phyloP scores from a whole-genome alignment of 2,797 vertebrate genomes.

The Microctenopoma lineatum region DNA sequence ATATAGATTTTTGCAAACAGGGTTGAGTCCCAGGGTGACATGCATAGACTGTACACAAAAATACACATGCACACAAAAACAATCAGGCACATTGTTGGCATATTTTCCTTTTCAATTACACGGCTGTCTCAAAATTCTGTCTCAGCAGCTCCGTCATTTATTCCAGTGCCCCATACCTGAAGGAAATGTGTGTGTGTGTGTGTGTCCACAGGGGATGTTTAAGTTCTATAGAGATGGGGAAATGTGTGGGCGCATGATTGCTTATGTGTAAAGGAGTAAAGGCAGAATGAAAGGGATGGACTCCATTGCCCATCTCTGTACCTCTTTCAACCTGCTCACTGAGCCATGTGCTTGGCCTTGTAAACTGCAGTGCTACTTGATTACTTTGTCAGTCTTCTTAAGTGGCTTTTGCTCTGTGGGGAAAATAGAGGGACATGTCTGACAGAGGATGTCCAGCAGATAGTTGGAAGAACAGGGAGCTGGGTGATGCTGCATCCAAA shows the following conservation, averaged over 20 bases:
- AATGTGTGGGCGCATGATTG: constrained; percentile 13
- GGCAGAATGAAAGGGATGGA: constrained; percentile 49
- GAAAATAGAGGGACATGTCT: constrained; percentile 63
- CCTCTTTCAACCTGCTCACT: constrained; percentile 79
- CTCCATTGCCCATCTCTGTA: constrained; percentile 61
- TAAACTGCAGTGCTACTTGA: constrained; percentile 79
- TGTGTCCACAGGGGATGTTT: constrained; percentile 22
- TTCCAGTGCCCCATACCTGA: constrained; percentile 55
- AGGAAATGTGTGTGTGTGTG: constrained; percentile 32
- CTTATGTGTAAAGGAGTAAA: constrained; percentile 21
- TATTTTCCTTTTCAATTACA: constrained; percentile 68
- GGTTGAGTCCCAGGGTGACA: constrained; percentile 21
- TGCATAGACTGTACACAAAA: background rate
- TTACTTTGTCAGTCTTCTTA: constrained; percentile 84
- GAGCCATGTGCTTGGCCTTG: constrained; percentile 78
- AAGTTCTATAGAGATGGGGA: constrained; percentile 26
- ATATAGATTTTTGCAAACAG: constrained; percentile 22
- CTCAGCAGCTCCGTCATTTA: constrained; percentile 58
- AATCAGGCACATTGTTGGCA: constrained; percentile 36
- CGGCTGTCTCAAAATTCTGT: constrained; percentile 62
- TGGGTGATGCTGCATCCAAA: constrained; percentile 41
- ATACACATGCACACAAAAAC: constrained; percentile 11
- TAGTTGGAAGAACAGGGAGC: constrained; percentile 24
- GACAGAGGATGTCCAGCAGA: constrained; percentile 62
- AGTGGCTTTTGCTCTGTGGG: constrained; percentile 72